Base-by-base conservation (phyloP, 2,888 invertebrate species). In the Dryomyza anilis region DNA sequence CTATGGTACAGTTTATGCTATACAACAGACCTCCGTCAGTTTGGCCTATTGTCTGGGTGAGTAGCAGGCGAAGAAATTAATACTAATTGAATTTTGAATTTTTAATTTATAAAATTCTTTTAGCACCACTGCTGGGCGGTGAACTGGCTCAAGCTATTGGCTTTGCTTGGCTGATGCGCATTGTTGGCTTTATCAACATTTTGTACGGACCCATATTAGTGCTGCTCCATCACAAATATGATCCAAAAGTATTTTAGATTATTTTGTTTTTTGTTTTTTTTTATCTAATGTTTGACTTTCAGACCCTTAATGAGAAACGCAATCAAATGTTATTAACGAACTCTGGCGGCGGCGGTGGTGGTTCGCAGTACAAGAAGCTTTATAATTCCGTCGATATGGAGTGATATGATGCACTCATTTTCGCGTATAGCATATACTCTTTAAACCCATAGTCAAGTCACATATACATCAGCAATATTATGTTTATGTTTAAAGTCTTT, bases 21-120 rank as follows among this genome's bases (percentile, higher is more conserved):
- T 94, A 62, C 93, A 92, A 74, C 94, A 94, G 83, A 89, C 89
- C 16, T 89, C 93, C 4, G 92, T 93, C 50, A 91, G 93, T 73
- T 83, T 93, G 55, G 93, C 93, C 23, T 94, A 94, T 78, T 89
- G 89, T 30, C 81, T 93, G 53, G 91, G 91, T 91, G 82, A 67
- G 68, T 19, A 19, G 7, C 7, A 12, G n/a, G 59, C 16, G 1
- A 16, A 56, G 2, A 7, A 12, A 10, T 48, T 48, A 14, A 3
- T 23, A 21, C 2, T 27, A 29, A 50, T 6, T 3, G 16, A 25
- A 7, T n/a, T n/a, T 25, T 36, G 10, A 36, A 12, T 16, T 25
- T 52, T 21, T 3, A 5, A 62, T 27, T 16, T 21, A 14, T n/a
- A n/a, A n/a, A 36, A 50, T 23, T 12, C 33, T 36, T 62, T 14